Base-by-base conservation (phyloP, 2,113 vertebrate species). In the Athene cunicularia region DNA sequence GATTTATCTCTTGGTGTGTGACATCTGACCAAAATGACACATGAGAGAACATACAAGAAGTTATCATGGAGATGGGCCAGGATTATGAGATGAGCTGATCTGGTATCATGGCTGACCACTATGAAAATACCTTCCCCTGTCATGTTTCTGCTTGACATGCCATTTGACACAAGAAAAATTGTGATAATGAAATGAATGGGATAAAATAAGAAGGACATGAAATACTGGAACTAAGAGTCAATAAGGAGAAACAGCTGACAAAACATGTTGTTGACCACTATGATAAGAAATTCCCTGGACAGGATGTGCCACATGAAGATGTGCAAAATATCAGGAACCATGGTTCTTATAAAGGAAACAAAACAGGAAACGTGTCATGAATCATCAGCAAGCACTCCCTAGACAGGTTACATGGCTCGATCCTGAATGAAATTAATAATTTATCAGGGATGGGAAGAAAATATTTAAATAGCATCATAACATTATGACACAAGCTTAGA, bases 331-430 rank as follows among this genome's bases (percentile, higher is more conserved):
- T 81, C 90, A 97, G 96, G 96, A 97, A 91, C 84, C 23, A 13
- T 22, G 52, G 37, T 72, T 96, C 86, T 71, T 91, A 55, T 83
- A 86, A 76, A 96, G 96, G 96, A 98, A 98, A 96, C 93, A 98
- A 98, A 98, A 98, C 98, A 98, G 98, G 98, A 98, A 98, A 86
- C 59, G 43, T 91, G 86, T 72, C 77, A 83, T 97, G 90, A 98
- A 86, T 98, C 96, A 98, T 93, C 92, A 92, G 88, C 93, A 73
- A 80, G 70, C 82, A 96, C 90, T 49, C 74, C 55, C 59, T 82
- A 55, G 87, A 91, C 88, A 92, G 94, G 86, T 94, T 92, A 11
- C 15, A 32, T 7, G 37, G 72, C 89, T 92, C n/a, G 30, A 81
- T 94, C 84, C 83, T 82, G 90, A 80, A 87, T 24, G 28, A 94